A percentile compares a stretch with the other conserved stretches of the same genome.
Conservation (phyloP, 1,140 invertebrate species). For the Drosophila sp. region DNA sequence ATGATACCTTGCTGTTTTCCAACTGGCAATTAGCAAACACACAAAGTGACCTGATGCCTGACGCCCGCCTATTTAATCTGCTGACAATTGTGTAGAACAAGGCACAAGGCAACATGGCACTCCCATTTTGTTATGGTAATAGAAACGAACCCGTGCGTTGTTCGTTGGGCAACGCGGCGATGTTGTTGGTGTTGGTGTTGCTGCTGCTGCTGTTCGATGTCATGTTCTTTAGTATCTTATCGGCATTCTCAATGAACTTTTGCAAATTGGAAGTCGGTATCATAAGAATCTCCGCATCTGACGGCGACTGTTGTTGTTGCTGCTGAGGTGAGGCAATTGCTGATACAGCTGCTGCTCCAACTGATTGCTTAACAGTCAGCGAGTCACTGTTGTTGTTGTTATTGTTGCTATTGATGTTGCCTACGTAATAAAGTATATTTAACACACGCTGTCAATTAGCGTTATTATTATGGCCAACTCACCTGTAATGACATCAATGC, state of each 20-base stretch:
- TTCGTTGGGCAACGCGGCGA: constrained; percentile 38
- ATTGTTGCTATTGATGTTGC: constrained; percentile 71
- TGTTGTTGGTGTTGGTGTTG: neutral
- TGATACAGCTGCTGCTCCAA: constrained; percentile 28
- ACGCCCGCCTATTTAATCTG: constrained; percentile 2
- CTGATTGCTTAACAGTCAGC: constrained; percentile 48
- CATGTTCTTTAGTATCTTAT: constrained; percentile 84
- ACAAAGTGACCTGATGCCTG: constrained; percentile 14
- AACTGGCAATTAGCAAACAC: constrained; percentile 40
- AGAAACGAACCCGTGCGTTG: constrained; percentile 57
- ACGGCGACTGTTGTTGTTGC: constrained; percentile 47
- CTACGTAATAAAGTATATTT: constrained; percentile 36
- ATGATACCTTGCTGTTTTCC: constrained; percentile 28
- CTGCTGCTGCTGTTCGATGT: constrained; percentile 63
- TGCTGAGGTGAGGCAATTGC: constrained; percentile 22
- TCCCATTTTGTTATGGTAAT: constrained; percentile 6
- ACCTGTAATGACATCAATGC: constrained; percentile 71
- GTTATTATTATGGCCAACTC: neutral
- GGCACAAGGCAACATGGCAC: constrained; percentile 28
- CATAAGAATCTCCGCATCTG: constrained; percentile 73
- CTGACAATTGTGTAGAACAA: constrained; percentile 7
- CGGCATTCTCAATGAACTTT: constrained; percentile 83
- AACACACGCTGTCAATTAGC: constrained; percentile 27
- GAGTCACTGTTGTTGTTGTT: constrained; percentile 55
- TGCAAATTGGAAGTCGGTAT: constrained; percentile 83